Base-by-base conservation (phyloP, 2,888 invertebrate species). In the Scaptomyza tumidula region DNA sequence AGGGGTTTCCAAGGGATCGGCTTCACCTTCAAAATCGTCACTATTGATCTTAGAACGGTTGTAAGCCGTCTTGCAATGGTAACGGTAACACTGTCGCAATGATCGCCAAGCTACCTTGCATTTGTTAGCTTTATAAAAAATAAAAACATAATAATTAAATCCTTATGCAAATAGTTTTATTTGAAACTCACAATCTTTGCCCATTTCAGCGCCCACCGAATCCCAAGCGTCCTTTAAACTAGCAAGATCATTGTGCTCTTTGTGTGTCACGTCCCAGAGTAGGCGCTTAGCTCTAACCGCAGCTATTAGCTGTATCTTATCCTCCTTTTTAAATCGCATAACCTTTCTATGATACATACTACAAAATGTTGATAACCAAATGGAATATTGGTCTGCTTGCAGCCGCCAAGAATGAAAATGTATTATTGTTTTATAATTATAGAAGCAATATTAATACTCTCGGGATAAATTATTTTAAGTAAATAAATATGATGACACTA, bases 61-160 rank as follows among this genome's bases (percentile, higher is more conserved):
- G 16, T 57, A n/a, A 0, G 75, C 75, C 10, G 53, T 44, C 19
- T 67, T 67, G 31, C 53, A 72, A 19, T 75, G 75, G 7, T 75
- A 75, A 6, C 75, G 72, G 46, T 63, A 75, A 27, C 75, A 77
- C 16, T 75, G 77, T 0, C 75, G 67, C 10, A 75, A 33, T 0
- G 75, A 75, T 6, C 75, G 75, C 75, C 75, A 75, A 33, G 62
- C 77, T 1, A 67, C 44, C 16, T 77, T 75, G 33, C 75, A 75
- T 37, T 62, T 59, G 13, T 75, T 50, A 13, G 77, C 75, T 75
- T 49, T 54, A 10, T 7, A 4, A 9, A 33, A 2, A 10, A 33
- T 13, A 24, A 10, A 1, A 14, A n/a, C 6, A 0, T 37, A 7
- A n/a, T 3, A 27, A 2, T 14, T n/a, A n/a, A 10, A 31, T 29